phyloP scores from a whole-genome alignment of 1,140 invertebrate species.

The Drosophila bifasciata region DNA sequence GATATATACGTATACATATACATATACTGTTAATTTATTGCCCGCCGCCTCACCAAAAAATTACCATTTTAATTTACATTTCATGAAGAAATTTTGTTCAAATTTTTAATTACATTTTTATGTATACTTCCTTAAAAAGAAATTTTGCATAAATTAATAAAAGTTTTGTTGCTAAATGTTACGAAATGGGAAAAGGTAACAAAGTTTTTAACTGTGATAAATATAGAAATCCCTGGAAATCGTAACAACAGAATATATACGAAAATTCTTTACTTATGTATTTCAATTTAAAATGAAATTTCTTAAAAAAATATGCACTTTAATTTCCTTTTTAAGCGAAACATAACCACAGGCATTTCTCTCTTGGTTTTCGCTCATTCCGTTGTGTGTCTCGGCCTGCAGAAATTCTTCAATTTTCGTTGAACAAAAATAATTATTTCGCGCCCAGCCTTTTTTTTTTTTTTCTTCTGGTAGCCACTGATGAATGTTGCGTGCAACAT shows the following conservation, averaged over 20 bases:
- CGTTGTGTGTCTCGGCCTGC: not conserved
- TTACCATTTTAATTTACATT: conserved; percentile 42
- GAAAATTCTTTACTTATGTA: too few relatives aligned
- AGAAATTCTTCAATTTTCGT: conserved; percentile 41
- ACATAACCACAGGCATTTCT: conserved; percentile 14
- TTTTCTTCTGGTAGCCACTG: conserved; percentile 44
- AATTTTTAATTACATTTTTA: not conserved
- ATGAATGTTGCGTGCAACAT: conserved; percentile 77
- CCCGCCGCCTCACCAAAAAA: not conserved
- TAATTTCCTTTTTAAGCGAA: not conserved
- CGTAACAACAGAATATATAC: too few relatives aligned
- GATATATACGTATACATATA: not conserved
- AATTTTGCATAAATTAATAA: not conserved
- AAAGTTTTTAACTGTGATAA: not conserved
- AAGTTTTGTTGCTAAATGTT: too few relatives aligned
- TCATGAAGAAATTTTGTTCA: conserved; percentile 9
- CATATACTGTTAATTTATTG: conserved; percentile 8
- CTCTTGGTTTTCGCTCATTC: not conserved
- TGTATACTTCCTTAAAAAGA: not conserved
- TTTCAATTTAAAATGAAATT: not conserved
- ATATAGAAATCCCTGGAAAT: too few relatives aligned
- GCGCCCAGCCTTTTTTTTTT: conserved; percentile 48
- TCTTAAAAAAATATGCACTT: not conserved
- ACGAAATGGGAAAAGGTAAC: too few relatives aligned
- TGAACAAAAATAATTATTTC: conserved; percentile 50